These are phyloP conservation scores for Lydus trimaculatus DNA, from an alignment of 2,888 invertebrate species.

Conservation along the genomic window DNA sequence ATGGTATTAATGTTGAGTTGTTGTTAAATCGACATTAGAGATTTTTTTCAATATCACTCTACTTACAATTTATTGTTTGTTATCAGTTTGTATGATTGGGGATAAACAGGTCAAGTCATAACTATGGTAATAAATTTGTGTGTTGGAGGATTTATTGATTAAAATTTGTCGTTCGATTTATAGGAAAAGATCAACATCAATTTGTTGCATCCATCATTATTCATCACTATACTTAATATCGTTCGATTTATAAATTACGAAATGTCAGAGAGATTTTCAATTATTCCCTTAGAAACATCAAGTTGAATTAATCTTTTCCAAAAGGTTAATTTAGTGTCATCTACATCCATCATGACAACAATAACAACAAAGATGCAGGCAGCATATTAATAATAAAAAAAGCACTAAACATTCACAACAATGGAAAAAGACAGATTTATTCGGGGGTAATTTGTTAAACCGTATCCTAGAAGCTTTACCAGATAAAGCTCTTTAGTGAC, in stretches of 20 bases:
- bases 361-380: neutral
- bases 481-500: conserved; percentile 24
- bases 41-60: too few relatives aligned
- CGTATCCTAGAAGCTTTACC: conserved; percentile 16
- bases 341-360: neutral
- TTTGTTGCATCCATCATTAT: neutral
- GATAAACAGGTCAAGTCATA: neutral
- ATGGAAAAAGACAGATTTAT: conserved; percentile 4
- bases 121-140: neutral
- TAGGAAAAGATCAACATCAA: too few relatives aligned
- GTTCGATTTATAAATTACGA: neutral
- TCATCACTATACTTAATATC: neutral
- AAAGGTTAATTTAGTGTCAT: neutral
- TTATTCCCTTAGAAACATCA: neutral
- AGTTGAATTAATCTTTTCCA: neutral
- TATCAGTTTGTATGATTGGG: too few relatives aligned
- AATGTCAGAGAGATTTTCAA: neutral
- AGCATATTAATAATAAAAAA: neutral
- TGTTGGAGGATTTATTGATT: neutral
- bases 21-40: neutral
- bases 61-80: too few relatives aligned
- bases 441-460: conserved; percentile 15
- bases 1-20: neutral
- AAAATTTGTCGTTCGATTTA: too few relatives aligned
- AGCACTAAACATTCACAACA: neutral